Evolutionary conservation across 2,797 vertebrate species (phyloP).

Genomic region (Sebastolobus altivelis): DNA sequence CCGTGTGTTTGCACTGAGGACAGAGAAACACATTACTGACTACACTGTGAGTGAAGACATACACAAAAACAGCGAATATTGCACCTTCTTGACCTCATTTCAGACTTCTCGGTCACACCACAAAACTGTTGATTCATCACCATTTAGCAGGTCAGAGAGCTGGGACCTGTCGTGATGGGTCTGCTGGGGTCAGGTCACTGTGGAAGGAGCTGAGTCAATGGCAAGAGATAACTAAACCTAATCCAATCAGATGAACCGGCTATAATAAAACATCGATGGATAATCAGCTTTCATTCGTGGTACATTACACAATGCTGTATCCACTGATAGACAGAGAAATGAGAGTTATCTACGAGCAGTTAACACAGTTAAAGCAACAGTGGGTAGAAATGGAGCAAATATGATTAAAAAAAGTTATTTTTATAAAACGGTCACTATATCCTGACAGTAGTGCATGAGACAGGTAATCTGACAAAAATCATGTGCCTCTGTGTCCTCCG

Average conservation of each 20-base stretch:
- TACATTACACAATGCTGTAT: background rate
- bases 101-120: background rate
- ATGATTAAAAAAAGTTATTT: too few relatives aligned
- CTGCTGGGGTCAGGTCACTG: background rate
- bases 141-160: background rate
- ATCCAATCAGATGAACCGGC: constrained; percentile 7
- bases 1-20: background rate
- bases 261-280: background rate
- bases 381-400: accelerated
- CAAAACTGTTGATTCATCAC: background rate
- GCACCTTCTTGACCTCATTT: constrained; percentile 17
- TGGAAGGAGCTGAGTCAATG: background rate
- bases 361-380: accelerated
- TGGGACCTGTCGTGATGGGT: background rate
- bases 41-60: background rate
- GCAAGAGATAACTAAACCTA: background rate
- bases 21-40: too few relatives aligned
- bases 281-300: background rate
- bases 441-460: too few relatives aligned
- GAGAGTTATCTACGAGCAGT: background rate
- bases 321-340: background rate
- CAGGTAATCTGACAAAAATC: too few relatives aligned
- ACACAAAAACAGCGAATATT: background rate
- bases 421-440: too few relatives aligned
- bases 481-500: too few relatives aligned